Base-by-base conservation (phyloP, 2,888 invertebrate species). In the Tetragonula carbonaria region DNA sequence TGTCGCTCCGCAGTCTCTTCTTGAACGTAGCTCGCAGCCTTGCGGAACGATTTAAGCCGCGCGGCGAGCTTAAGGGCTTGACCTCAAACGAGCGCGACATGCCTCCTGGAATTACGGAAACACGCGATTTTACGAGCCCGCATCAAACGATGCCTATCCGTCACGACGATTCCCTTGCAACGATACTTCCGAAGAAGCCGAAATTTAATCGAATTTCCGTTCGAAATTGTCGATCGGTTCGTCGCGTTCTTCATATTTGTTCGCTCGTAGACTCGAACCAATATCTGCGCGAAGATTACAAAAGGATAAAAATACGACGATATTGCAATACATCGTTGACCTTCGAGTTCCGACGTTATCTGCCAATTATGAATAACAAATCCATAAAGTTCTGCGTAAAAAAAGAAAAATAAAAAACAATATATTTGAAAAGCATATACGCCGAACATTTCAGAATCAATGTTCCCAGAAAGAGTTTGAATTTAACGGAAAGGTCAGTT, bases 1-100 rank as follows among this genome's bases (percentile, higher is more conserved):
- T 90, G 89, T 86, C 88, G 89, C 88, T 91, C 80, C 80, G 84
- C 88, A 89, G 90, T 89, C 90, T 90, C 88, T 90, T 88, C 84
- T 87, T 86, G 45, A 78, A 84, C 84, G 82, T 76, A 51, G 74
- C 78, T 79, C 82, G 0, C 53, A 38, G 28, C 28, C 50, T 28
- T 57, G 77, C 23, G 72, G 87, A 88, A 83, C 86, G 85, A 83
- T 83, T 84, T 91, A 91, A 91, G 90, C 91, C 86, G 73, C 86
- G 68, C 74, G 67, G 85, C 84, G 80, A 53, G 90, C 89, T 90
- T 91, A 90, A 91, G 89, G 89, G 90, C 89, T 90, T 88, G 89
- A 89, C 91, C 91, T 87, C 88, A 85, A 90, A 87, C 84, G 87
- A 85, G 87, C 79, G 76, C 75, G 59, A 74, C 81, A 80, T 72